Base-by-base conservation (phyloP, 2,888 invertebrate genomes). In the Lasius platythorax region DNA sequence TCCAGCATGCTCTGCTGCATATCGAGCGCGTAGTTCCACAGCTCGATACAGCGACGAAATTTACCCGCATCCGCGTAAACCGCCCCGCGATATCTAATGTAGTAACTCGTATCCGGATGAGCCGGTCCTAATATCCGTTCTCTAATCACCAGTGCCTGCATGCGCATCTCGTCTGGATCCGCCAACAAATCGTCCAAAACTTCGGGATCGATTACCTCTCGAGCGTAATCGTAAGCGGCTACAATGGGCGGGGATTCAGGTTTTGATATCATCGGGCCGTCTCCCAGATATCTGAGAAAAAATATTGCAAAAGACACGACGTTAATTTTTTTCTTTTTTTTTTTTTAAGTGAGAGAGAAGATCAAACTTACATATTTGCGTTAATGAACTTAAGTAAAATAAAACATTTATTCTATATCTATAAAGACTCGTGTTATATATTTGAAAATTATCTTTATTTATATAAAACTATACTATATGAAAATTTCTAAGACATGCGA, bases 21-120 rank as follows among this genome's bases (percentile, higher is more conserved):
- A 94, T 99, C 98, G 56, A 99, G 96, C 43, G 99, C 99, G 95
- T 99, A 99, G 95, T 98, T 98, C 99, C 99, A 99, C 87, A 99
- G 96, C 92, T 98, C 97, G 88, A 99, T 98, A 95, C 99, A 99
- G 90, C 98, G 96, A 91, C 97, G 96, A 96, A 99, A 99, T 93
- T 99, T 98, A 3, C 99, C 98, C 88, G 98, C 97, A 95, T 99
- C 99, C 58, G 99, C 99, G 95, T 99, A 99, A 87, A 99, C 97
- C 0, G 98, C 98, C 85, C 98, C 98, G 92, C 98, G 96, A 95
- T 98, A 99, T 28, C 99, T 97, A 90, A 99, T 99, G 95, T 99
- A 99, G 95, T 99, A 99, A 92, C 98, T 98, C 66, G 99, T 99
- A 95, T 99, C 99, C 0, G 99, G 99, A 96, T 99, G 99, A 11